Conservation (phyloP, 2,113 vertebrate genomes). For the Ariopsis seemanni region DNA sequence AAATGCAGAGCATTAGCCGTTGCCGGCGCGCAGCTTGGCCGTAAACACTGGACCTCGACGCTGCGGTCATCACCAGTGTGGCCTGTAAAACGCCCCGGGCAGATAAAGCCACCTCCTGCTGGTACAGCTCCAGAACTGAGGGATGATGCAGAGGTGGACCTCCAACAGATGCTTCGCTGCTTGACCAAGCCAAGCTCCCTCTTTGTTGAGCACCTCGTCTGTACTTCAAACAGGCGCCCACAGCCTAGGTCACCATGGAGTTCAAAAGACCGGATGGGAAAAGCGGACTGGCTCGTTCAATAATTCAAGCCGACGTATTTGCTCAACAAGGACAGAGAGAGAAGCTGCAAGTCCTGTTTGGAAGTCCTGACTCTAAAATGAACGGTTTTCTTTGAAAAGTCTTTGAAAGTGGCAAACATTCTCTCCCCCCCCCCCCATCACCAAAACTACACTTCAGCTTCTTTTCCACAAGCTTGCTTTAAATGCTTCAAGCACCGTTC, state of each 20-base stretch:
- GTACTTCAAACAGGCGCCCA: conserved; percentile 50
- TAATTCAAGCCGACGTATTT: conserved; percentile 44
- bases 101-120: conserved; percentile 41
- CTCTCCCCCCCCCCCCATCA: not conserved
- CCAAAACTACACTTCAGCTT: not conserved
- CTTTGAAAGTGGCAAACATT: conserved; percentile 24
- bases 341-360: not conserved
- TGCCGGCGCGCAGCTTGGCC: conserved; percentile 64
- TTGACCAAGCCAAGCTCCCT: conserved; percentile 16
- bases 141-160: conserved; percentile 25
- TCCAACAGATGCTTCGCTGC: conserved; percentile 28
- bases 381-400: not conserved
- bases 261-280: conserved; percentile 47
- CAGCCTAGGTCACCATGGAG: conserved; percentile 44
- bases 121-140: conserved; percentile 47
- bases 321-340: conserved; percentile 19
- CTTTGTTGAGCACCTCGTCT: conserved; percentile 35
- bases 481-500: not conserved
- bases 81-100: conserved; percentile 50
- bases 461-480: not conserved
- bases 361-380: not conserved
- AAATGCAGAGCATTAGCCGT: conserved; percentile 64
- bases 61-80: conserved; percentile 47
- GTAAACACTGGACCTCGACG: conserved; percentile 67
- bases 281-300: conserved; percentile 44